Evolutionary conservation across 1,140 invertebrate species (phyloP), one percentile per base, ranked within the genome.

Genomic region (Drosophila pachea): DNA sequence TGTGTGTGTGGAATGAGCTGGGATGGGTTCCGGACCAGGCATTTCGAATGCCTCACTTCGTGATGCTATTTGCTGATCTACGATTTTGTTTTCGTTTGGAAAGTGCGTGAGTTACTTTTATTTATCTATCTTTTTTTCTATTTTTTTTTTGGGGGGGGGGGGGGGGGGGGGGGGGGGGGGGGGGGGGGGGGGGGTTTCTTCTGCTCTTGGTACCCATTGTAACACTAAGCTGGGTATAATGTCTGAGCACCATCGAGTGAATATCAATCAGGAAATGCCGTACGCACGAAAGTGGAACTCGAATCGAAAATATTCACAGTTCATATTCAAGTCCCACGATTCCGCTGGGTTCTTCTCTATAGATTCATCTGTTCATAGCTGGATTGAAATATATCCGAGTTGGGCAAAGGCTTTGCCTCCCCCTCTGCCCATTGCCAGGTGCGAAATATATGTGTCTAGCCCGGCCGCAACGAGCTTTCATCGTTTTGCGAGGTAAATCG

Each of bases 31-130:
- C 52, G 16, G 48, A 22, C 22, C 22, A 22, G 22, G 43, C 40
- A 12, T 43, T 47, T 48, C 35, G 35, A 65, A 60, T 48, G 53
- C 55, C 22, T 63, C 59, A 63, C 50, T 75, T 75, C 78, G 79
- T 82, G 78, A 73, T 83, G 78, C 74, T 79, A 79, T 79, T 78
- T 83, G 74, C 58, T 71, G 74, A 74, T 79, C 78, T 62, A 71
- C 61, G 79, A 83, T 73, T 82, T 83, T 82, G 78, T 82, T 78
- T 70, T 84, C 72, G 68, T 78, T 83, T 83, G 55, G 78, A 83
- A 83, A 83, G 78, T 84, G 78, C 72, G 72, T 81, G 73, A 63
- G 75, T 63, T 55, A 43, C 40, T 43, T 43, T n/a, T 43, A 14
- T 73, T 55, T 61, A 56, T 72, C n/a, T n/a, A n/a, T 59, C 5